Conservation (phyloP, 2,113 vertebrate species). For the Neotoma lepida region DNA sequence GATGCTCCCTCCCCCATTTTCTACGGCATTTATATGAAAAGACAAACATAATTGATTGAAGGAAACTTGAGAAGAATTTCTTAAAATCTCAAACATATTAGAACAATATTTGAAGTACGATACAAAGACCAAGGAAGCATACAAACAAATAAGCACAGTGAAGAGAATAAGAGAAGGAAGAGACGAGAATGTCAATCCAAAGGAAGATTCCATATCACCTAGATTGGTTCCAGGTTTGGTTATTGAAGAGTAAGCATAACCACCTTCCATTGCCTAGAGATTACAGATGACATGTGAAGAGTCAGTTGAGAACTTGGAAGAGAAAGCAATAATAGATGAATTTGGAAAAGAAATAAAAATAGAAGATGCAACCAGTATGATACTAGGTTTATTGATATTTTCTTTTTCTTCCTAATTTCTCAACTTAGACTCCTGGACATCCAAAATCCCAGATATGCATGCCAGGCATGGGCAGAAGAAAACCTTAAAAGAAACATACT, state of each 20-base stretch:
- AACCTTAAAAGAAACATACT: background rate
- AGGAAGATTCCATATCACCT: background rate
- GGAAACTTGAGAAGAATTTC: slow-evolving; percentile 11
- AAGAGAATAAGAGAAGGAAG: background rate
- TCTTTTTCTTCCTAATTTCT: background rate
- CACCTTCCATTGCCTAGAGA: background rate
- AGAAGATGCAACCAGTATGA: background rate
- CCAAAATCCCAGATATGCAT: background rate
- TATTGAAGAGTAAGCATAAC: background rate
- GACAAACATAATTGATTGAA: background rate
- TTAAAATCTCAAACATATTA: slow-evolving; percentile 33
- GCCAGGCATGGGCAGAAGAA: background rate
- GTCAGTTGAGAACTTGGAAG: background rate
- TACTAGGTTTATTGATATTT: background rate
- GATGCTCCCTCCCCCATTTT: background rate
- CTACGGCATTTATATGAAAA: slow-evolving; percentile 20
- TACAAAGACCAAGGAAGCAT: background rate
- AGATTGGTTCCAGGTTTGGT: background rate
- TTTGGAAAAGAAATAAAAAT: slow-evolving; percentile 10
- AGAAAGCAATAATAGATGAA: background rate
- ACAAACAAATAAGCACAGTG: background rate
- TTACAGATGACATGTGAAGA: background rate
- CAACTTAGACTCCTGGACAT: background rate
- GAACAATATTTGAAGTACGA: background rate
- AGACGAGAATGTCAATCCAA: background rate